These are phyloP conservation scores for Acipenser ruthenus DNA, from an alignment of 2,797 vertebrate species.

Conservation along the genomic window DNA sequence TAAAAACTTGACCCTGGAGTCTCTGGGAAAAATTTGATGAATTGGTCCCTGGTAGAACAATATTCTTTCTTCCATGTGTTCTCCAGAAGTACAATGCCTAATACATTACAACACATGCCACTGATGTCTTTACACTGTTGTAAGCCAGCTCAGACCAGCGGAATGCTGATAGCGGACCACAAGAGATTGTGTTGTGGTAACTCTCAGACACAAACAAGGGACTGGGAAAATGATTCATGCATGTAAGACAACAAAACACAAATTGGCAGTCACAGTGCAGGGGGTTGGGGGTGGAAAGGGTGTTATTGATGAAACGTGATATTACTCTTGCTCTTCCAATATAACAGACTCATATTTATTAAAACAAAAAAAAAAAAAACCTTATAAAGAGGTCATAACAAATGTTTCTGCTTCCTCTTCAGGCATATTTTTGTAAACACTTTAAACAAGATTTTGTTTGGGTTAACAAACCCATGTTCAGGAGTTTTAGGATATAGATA, in stretches of 20 bases:
- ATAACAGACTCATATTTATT: neutral
- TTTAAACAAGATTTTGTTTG: no score
- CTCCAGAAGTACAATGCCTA: conserved; percentile 78
- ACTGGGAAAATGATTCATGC: conserved; percentile 68
- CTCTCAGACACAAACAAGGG: conserved; percentile 46
- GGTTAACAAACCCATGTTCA: no score
- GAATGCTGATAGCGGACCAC: conserved; percentile 61
- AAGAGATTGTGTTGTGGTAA: conserved; percentile 50
- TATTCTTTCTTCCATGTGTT: conserved; percentile 75
- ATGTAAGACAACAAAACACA: conserved; percentile 52
- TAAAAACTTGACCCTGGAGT: conserved; percentile 96
- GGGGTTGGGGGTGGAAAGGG: neutral
- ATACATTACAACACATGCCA: conserved; percentile 88
- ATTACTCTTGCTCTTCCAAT: neutral
- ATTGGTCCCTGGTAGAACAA: conserved; percentile 82
- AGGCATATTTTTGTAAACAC: no score
- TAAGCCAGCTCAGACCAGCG: conserved; percentile 67
- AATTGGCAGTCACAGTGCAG: conserved; percentile 25
- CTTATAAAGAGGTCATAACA: no score
- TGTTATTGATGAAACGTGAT: conserved; percentile 5
- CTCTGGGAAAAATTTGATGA: conserved; percentile 98
- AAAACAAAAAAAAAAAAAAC: no score
- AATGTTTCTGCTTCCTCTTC: no score
- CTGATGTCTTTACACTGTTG: conserved; percentile 66
- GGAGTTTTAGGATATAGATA: no score